Conservation (phyloP, 2,113 vertebrate species). For the Brienomyrus longianalis region DNA sequence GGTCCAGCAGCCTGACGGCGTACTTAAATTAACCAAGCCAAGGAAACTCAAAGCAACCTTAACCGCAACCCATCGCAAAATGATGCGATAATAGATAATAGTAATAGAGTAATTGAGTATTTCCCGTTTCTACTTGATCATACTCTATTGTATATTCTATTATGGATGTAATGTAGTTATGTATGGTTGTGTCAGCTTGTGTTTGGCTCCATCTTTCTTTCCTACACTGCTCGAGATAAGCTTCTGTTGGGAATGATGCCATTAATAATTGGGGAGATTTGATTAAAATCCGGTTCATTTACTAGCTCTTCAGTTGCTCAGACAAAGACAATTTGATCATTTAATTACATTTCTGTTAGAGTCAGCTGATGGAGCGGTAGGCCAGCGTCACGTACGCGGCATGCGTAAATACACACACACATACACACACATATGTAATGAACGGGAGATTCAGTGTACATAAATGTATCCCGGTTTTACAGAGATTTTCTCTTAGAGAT, state of each 20-base stretch:
- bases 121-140: neutral
- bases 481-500: constrained; percentile 6
- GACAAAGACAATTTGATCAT: constrained; percentile 36
- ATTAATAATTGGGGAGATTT: constrained; percentile 36
- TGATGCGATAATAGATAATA: neutral
- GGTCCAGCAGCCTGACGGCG: neutral
- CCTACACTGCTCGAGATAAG: neutral
- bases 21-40: neutral
- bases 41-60: neutral
- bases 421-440: neutral
- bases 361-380: constrained; percentile 5
- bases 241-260: constrained; percentile 23
- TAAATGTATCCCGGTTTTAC: neutral
- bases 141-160: neutral
- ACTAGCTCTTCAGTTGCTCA: constrained; percentile 27
- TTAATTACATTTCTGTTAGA: constrained; percentile 22
- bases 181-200: neutral
- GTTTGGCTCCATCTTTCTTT: neutral
- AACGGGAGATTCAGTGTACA: neutral
- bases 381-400: neutral
- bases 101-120: neutral
- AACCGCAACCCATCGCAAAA: neutral
- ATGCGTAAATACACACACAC: neutral
- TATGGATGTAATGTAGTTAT: neutral
- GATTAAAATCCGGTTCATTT: constrained; percentile 34